Evolutionary conservation across 2,888 invertebrate species (phyloP).

Genomic region (Papilio protenor): DNA sequence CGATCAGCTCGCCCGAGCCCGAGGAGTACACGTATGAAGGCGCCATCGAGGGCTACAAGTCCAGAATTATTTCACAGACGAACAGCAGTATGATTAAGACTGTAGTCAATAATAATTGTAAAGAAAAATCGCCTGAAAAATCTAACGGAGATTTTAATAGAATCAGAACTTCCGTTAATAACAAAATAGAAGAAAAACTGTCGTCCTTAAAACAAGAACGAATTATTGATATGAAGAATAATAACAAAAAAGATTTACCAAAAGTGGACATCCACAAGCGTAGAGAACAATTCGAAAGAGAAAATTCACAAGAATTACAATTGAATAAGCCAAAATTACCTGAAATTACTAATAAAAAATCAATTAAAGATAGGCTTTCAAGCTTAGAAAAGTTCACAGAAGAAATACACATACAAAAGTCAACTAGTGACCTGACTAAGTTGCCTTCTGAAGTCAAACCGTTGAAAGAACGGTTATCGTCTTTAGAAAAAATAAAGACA

Average conservation of each 20-base stretch:
- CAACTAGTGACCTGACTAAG: constrained; percentile 76
- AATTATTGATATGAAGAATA: constrained; percentile 74
- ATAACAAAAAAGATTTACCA: constrained; percentile 85
- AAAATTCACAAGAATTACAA: constrained; percentile 82
- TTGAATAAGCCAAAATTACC: constrained; percentile 82
- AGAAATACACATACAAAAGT: constrained; percentile 78
- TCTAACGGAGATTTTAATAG: constrained; percentile 73
- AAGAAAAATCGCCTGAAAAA: constrained; percentile 79
- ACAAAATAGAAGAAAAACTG: constrained; percentile 86
- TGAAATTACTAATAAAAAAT: constrained; percentile 87
- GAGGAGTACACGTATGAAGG: constrained; percentile 95
- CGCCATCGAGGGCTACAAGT: constrained; percentile 94
- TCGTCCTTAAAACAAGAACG: constrained; percentile 84
- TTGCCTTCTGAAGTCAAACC: constrained; percentile 86
- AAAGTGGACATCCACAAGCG: constrained; percentile 93
- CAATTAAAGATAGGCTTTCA: constrained; percentile 89
- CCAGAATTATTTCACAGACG: constrained; percentile 87
- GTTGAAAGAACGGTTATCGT: constrained; percentile 86
- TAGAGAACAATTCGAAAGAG: constrained; percentile 92
- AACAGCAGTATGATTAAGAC: constrained; percentile 77
- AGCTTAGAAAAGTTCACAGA: constrained; percentile 87
- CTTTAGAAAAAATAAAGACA: constrained; percentile 84
- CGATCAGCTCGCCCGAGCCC: constrained; percentile 87
- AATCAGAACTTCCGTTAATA: constrained; percentile 79
- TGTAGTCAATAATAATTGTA: constrained; percentile 72